These are phyloP conservation scores for Larimichthys crocea DNA, from an alignment of 2,113 vertebrate species.

Conservation along the genomic window DNA sequence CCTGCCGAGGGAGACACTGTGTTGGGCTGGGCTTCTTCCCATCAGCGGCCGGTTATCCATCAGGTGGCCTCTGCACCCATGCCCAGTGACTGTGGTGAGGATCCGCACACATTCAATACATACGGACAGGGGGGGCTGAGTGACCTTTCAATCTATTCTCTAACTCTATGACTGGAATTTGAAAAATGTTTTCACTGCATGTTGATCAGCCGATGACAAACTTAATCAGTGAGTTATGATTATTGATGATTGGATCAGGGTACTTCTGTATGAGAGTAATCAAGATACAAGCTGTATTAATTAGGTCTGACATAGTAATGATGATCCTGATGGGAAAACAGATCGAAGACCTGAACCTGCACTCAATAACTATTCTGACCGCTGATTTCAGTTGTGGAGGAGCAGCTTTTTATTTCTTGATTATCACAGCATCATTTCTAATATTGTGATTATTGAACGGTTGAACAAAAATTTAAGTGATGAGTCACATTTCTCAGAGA, in stretches of 20 bases:
- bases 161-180: background rate
- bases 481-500: background rate
- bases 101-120: background rate
- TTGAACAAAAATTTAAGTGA: background rate
- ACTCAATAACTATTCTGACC: background rate
- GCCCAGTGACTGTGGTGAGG: conserved; percentile 94
- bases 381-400: background rate
- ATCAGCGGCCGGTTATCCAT: conserved; percentile 86
- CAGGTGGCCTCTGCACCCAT: conserved; percentile 95
- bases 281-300: background rate
- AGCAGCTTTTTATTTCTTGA: background rate
- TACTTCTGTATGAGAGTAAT: background rate
- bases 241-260: background rate
- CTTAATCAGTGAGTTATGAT: background rate
- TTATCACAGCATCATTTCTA: background rate
- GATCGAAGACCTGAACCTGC: background rate
- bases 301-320: background rate
- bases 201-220: conserved; percentile 6
- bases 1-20: conserved; percentile 83
- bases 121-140: background rate
- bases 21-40: conserved; percentile 77
- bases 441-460: background rate
- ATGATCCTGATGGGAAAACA: background rate
- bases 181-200: background rate
- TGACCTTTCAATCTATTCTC: conserved; percentile 16